These are phyloP conservation scores for Zaprionus camerounensis DNA, from an alignment of 1,140 invertebrate genomes.

Conservation along the genomic window DNA sequence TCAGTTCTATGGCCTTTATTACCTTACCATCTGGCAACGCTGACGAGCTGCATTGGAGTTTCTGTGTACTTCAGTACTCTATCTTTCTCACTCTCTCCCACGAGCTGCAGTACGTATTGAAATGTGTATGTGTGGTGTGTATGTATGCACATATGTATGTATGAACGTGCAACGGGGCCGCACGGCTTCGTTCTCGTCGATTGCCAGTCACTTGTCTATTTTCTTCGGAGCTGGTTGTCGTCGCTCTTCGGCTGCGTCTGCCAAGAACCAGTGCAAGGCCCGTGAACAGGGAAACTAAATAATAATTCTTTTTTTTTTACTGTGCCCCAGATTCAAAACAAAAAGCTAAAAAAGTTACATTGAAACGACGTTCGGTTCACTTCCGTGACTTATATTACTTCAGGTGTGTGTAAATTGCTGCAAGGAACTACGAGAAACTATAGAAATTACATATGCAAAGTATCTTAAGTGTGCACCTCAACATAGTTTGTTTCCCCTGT, in stretches of 20 bases:
- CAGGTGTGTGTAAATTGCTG: constrained; percentile 8
- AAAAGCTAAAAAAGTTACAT: background rate
- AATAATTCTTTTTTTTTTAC: constrained; percentile 22
- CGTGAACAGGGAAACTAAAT: constrained; percentile 15
- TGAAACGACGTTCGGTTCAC: constrained; percentile 3
- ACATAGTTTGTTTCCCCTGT: constrained; percentile 35
- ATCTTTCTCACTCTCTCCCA: constrained; percentile 38
- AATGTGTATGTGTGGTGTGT: constrained; percentile 19
- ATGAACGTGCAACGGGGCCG: constrained; percentile 37
- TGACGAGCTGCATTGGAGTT: constrained; percentile 42
- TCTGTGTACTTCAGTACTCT: constrained; percentile 18
- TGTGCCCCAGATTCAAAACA: constrained; percentile 10
- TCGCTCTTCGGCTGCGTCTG: constrained; percentile 13
- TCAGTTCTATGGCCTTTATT: constrained; percentile 4
- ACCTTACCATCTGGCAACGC: constrained; percentile 44
- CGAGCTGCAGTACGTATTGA: constrained; percentile 16
- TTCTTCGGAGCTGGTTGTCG: constrained; percentile 31
- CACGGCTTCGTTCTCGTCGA: constrained; percentile 37
- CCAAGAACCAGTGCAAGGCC: constrained; percentile 32
- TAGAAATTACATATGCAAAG: no score
- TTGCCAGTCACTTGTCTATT: constrained; percentile 51
- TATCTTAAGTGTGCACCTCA: constrained; percentile 10
- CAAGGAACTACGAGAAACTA: background rate
- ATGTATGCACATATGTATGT: constrained; percentile 17
- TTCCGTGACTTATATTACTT: constrained; percentile 12